These are phyloP conservation scores for Naja naja DNA, from an alignment of 2,113 vertebrate species.

Conservation along the genomic window DNA sequence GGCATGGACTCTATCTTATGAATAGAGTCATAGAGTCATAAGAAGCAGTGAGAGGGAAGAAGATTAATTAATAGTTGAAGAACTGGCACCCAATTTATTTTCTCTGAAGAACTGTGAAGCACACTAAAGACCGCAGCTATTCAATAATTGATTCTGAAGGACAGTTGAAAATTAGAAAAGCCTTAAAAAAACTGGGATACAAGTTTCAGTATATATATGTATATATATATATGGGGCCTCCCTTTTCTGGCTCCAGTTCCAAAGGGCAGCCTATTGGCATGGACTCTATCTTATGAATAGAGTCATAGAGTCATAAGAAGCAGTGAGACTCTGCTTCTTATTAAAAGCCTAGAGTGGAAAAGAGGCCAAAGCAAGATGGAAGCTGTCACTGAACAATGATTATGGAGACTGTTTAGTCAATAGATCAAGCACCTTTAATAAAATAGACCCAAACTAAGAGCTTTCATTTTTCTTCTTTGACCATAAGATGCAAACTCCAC, in stretches of 20 bases:
- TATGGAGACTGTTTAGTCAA: neutral
- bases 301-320: neutral
- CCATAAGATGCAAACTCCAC: neutral
- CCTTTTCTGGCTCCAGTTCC: neutral
- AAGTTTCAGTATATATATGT: neutral
- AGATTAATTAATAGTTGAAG: neutral
- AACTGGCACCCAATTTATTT: neutral
- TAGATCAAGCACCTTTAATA: neutral
- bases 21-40: neutral
- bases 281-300: neutral
- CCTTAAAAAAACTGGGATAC: neutral
- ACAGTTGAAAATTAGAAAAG: neutral
- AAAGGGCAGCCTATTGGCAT: neutral
- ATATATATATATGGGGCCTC: too few relatives aligned
- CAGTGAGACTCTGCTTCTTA: neutral
- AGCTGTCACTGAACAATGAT: neutral
- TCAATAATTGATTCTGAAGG: neutral
- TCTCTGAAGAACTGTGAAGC: neutral
- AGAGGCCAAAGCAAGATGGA: neutral
- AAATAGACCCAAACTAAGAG: neutral
- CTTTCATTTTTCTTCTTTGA: neutral
- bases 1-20: neutral
- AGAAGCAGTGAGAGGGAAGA: neutral
- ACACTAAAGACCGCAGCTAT: neutral
- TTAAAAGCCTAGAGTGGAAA: neutral